Percentiles rank a stretch among this genome's conserved stretches.
phyloP scores from a whole-genome alignment of 2,113 vertebrate species.

The Elanus axillaris region DNA sequence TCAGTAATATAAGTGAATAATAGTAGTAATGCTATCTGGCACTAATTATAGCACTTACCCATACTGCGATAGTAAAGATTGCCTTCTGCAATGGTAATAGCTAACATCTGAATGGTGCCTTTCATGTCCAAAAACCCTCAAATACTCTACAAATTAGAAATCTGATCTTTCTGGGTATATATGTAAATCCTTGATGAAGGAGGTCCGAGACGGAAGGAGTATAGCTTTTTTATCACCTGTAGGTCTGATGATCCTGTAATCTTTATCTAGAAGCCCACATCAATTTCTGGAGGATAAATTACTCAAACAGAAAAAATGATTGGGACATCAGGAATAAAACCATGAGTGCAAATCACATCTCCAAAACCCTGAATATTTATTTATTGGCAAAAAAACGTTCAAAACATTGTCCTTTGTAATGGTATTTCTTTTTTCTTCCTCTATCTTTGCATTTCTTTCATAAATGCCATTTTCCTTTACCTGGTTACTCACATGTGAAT shows the following conservation, averaged over 20 bases:
- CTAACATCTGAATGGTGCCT: neutral
- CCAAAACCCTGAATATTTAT: neutral
- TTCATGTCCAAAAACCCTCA: neutral
- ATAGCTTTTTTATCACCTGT: neutral
- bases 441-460: neutral
- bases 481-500: neutral
- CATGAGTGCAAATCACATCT: neutral
- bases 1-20: constrained; percentile 9
- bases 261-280: neutral
- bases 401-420: neutral
- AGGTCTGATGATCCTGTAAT: neutral
- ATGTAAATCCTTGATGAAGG: neutral
- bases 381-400: neutral
- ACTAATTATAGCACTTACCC: neutral
- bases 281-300: neutral
- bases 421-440: neutral
- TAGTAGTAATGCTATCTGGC: neutral
- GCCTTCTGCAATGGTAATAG: neutral
- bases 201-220: neutral
- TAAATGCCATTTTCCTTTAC: neutral
- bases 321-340: neutral
- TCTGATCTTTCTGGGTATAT: neutral
- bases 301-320: neutral
- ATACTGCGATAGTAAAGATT: neutral
- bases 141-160: neutral